Conservation (phyloP, 2,797 vertebrate species). For the Carcharodon carcharias region DNA sequence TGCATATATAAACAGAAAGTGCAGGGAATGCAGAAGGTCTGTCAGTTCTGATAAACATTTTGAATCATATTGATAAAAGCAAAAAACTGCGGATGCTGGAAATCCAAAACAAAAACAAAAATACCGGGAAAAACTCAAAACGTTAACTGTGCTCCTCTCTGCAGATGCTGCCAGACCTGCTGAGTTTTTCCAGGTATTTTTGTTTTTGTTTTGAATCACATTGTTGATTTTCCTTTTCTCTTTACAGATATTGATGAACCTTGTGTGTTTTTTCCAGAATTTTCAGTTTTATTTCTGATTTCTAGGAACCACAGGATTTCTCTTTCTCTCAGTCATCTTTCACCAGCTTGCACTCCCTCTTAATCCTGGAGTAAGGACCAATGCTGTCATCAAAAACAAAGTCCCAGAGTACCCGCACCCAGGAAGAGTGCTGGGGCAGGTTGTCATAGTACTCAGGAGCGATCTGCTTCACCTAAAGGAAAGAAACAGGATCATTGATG, state of each 20-base stretch:
- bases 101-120: too few relatives aligned
- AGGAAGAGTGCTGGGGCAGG: conserved; percentile 86
- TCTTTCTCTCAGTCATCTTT: conserved; percentile 52
- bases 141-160: too few relatives aligned
- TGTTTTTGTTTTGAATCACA: neutral
- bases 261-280: neutral
- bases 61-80: neutral
- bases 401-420: conserved; percentile 87
- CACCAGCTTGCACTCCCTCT: conserved; percentile 72
- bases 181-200: too few relatives aligned
- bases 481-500: neutral
- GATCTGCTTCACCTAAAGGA: conserved; percentile 81
- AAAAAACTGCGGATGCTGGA: too few relatives aligned
- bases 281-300: neutral
- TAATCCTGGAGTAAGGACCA: conserved; percentile 83
- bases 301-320: neutral
- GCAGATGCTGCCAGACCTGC: too few relatives aligned
- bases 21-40: neutral
- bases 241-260: neutral
- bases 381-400: conserved; percentile 86
- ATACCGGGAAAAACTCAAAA: too few relatives aligned
- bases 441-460: conserved; percentile 88
- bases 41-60: neutral
- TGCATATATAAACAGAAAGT: neutral
- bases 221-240: neutral